phyloP scores from a whole-genome alignment of 2,113 vertebrate species.

The Dipodomys stephensi region DNA sequence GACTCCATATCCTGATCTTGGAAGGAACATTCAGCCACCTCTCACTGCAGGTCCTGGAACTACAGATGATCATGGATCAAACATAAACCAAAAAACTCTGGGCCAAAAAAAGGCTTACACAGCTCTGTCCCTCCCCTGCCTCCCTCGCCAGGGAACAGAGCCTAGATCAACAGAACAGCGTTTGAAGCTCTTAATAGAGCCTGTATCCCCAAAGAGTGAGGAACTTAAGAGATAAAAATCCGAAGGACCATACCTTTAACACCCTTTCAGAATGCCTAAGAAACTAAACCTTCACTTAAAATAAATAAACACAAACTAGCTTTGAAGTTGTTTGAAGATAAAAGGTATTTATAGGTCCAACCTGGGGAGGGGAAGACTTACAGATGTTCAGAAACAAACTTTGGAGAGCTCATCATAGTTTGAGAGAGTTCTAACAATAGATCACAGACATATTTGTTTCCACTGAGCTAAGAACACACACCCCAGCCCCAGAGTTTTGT shows the following conservation, averaged over 20 bases:
- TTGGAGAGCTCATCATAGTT: neutral
- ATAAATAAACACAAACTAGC: constrained; percentile 13
- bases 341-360: neutral
- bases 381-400: constrained; percentile 5
- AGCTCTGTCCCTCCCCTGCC: too few relatives aligned
- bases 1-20: neutral
- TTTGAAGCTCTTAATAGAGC: constrained; percentile 27
- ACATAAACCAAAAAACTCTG: neutral
- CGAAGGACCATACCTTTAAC: neutral
- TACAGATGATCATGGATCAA: neutral
- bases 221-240: constrained; percentile 54
- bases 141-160: too few relatives aligned
- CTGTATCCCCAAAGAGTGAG: constrained; percentile 5
- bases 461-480: neutral
- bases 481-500: neutral
- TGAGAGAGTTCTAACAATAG: neutral
- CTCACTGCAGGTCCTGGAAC: neutral
- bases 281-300: constrained; percentile 43
- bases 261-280: constrained; percentile 29
- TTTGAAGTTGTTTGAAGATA: constrained; percentile 72
- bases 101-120: neutral
- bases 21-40: neutral
- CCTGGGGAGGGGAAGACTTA: neutral
- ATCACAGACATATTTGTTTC: neutral
- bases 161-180: neutral